Conservation (phyloP, 2,113 vertebrate genomes). For the Corythoichthys intestinalis region DNA sequence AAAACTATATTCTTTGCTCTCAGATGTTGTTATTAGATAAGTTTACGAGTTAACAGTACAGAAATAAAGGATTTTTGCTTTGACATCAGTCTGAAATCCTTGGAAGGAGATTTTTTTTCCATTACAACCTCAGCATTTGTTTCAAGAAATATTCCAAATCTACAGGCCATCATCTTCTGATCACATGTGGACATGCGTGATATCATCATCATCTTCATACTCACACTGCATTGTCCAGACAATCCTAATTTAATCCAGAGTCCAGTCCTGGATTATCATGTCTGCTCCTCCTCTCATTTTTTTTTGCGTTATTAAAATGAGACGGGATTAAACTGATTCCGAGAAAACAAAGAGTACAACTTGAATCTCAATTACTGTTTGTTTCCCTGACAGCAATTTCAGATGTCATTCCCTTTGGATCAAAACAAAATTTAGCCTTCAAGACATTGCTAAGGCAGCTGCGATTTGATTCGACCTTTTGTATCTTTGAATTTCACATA, state of each 20-base stretch:
- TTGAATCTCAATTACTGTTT: background rate
- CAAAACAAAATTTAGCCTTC: background rate
- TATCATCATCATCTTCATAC: constrained; percentile 42
- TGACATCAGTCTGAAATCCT: no score
- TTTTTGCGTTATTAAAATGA: constrained; percentile 45
- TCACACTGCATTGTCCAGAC: constrained; percentile 55
- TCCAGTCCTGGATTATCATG: constrained; percentile 60
- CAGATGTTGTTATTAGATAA: no score
- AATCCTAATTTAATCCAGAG: constrained; percentile 58
- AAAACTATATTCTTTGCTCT: no score
- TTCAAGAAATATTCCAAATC: no score
- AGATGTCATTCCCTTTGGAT: constrained; percentile 10
- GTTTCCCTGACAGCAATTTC: constrained; percentile 26
- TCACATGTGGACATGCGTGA: constrained; percentile 27
- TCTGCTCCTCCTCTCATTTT: constrained; percentile 41
- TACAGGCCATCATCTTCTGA: no score
- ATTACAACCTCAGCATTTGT: no score
- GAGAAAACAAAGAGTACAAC: constrained; percentile 2
- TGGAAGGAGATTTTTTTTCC: no score
- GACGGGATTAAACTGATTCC: constrained; percentile 39
- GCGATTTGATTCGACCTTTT: background rate
- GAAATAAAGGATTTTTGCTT: no score
- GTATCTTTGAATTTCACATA: background rate
- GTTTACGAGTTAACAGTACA: no score
- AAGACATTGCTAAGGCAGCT: constrained; percentile 40